phyloP scores from a whole-genome alignment of 1,140 invertebrate species.

The Tribolium castaneum region DNA sequence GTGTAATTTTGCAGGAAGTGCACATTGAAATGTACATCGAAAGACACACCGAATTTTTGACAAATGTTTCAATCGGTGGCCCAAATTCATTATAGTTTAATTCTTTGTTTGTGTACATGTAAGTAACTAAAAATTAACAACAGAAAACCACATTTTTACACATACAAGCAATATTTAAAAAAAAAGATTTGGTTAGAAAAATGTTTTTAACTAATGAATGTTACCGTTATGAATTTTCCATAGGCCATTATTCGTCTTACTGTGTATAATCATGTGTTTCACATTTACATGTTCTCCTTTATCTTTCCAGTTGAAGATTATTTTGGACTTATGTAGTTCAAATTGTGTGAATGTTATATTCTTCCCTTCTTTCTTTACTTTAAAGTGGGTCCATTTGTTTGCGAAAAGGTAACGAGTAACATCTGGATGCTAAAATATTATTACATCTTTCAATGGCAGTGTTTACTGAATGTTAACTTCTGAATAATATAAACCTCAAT shows the following conservation, averaged over 20 bases:
- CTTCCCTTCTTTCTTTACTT: background rate
- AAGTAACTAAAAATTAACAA: background rate
- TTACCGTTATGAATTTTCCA: conserved; percentile 38
- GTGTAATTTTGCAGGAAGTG: background rate
- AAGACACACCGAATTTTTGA: background rate
- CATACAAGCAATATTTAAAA: background rate
- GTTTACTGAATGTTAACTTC: no score
- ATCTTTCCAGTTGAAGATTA: background rate
- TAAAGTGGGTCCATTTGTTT: conserved; percentile 10
- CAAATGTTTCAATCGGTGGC: background rate
- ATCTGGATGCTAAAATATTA: background rate
- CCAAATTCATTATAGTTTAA: background rate
- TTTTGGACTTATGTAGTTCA: background rate
- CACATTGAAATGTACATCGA: conserved; percentile 30
- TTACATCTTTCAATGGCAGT: background rate
- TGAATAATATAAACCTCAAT: background rate
- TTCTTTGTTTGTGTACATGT: background rate
- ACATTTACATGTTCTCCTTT: background rate
- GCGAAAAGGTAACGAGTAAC: background rate
- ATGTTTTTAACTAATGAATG: no score
- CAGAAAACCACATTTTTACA: no score
- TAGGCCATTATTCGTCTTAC: background rate
- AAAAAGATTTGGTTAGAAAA: no score
- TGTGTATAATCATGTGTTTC: conserved; percentile 30
- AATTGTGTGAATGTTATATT: background rate